Evolutionary conservation across 2,113 vertebrate genomes (phyloP), one percentile per base, ranked within the genome.

Genomic region (Reinhardtius hippoglossoides): DNA sequence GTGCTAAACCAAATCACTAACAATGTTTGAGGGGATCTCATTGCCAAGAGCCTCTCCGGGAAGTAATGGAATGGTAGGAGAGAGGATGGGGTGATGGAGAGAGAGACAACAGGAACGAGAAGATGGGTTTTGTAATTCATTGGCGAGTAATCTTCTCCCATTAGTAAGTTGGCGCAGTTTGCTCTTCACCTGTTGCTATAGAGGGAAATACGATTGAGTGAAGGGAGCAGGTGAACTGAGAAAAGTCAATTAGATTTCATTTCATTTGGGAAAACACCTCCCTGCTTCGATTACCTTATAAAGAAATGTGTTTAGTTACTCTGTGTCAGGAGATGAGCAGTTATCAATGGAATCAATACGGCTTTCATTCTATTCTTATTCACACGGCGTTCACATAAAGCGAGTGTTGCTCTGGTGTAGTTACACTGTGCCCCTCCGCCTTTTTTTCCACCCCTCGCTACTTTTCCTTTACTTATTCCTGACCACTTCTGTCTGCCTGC

Each of bases 91-190:
- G 35, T 18, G 31, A 62, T 7, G n/a, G 26, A 56, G 46, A 14
- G 21, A 73, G 9, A 80, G 55, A 54, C 2, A n/a, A 57, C 12
- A 44, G 40, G 81, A 70, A 62, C 46, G 52, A 77, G 62, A 35
- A 54, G 73, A 74, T 78, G 50, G 67, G 26, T 76, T 78, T 78
- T 68, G 48, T 80, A 23, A 76, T 83, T 73, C 61, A 67, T 42
- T 59, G 60, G 46, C 3, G 31, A 65, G 64, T 58, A n/a, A 78
- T 83, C 52, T 74, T 63, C 70, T 71, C 13, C 56, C 40, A 71
- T 82, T 54, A 74, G 65, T 77, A 58, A 67, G 16, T 44, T 77
- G 40, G 44, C 20, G 0, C 59, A 18, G 16, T 66, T 60, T 40
- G 15, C 40, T 71, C 59, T 40, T 71, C 69, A 71, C 16, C 14